Percentiles rank a stretch among this genome's conserved stretches.
Evolutionary conservation across 1,140 invertebrate genomes (phyloP).

Genomic region (Magallana gigas): DNA sequence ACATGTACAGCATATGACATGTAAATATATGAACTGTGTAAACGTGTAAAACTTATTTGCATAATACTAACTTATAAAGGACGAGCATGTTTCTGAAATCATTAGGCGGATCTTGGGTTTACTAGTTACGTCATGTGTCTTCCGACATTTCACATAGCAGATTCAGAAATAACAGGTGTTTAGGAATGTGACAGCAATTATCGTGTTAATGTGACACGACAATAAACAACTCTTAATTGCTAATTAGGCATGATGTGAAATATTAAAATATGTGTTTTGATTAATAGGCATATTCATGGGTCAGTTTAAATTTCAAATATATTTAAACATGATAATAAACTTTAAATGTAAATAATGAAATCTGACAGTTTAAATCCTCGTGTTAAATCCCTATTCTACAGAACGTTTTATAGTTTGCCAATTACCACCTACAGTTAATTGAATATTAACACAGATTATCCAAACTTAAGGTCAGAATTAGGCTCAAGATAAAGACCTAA

Average conservation of each 20-base stretch:
- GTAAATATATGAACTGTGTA: no score
- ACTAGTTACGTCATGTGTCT: no score
- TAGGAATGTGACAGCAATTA: constrained; percentile 2
- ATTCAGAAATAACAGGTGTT: neutral
- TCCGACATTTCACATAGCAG: no score
- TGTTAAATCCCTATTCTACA: neutral
- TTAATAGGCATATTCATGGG: neutral
- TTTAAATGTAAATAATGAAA: neutral
- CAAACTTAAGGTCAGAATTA: constrained; percentile 9
- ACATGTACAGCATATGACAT: no score
- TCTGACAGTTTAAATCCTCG: constrained; percentile 15
- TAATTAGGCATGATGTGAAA: neutral
- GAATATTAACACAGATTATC: constrained; percentile 32
- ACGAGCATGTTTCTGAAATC: no score
- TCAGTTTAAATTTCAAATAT: neutral
- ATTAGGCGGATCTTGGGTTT: no score
- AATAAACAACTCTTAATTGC: neutral
- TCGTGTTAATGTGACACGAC: neutral
- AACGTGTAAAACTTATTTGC: no score
- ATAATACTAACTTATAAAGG: no score
- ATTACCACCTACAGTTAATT: constrained; percentile 8
- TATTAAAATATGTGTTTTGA: neutral
- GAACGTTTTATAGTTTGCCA: neutral
- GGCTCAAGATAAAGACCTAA: constrained; percentile 16
- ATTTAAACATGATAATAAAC: neutral